Evolutionary conservation across 2,113 vertebrate species (phyloP).

Genomic region (Oceanites oceanicus): DNA sequence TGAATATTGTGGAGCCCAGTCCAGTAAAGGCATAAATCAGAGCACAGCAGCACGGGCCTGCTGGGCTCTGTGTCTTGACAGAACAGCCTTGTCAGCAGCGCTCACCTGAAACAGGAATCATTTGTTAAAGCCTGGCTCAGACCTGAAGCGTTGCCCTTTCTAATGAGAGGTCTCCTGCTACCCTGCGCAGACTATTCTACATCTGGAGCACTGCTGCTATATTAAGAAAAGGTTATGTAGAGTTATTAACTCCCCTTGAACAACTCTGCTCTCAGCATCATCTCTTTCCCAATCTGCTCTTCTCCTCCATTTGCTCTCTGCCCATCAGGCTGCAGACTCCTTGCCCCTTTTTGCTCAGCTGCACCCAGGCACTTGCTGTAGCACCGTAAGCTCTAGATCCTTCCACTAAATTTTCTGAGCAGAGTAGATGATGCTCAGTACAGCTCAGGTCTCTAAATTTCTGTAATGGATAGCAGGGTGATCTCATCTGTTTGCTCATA

Average conservation of each 20-base stretch:
- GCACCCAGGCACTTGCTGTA: neutral
- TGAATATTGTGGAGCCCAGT: neutral
- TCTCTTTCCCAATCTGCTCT: neutral
- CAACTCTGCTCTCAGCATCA: neutral
- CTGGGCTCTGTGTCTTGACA: neutral
- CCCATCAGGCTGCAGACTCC: neutral
- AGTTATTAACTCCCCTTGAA: neutral
- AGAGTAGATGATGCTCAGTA: neutral
- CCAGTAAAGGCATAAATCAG: neutral
- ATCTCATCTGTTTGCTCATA: neutral
- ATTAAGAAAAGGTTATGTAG: neutral
- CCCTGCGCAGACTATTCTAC: neutral
- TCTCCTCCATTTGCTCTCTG: neutral
- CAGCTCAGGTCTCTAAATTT: neutral
- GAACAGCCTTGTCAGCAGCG: neutral
- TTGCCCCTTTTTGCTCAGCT: neutral
- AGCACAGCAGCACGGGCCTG: neutral
- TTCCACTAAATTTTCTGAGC: neutral
- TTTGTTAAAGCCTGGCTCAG: neutral
- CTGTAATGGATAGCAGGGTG: neutral
- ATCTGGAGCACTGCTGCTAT: neutral
- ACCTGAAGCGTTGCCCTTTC: neutral
- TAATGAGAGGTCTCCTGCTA: neutral
- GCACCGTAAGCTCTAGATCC: neutral
- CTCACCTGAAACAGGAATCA: neutral